These are phyloP conservation scores for Pseudomyrmex sp. DNA, from an alignment of 1,140 invertebrate genomes.

Conservation along the genomic window DNA sequence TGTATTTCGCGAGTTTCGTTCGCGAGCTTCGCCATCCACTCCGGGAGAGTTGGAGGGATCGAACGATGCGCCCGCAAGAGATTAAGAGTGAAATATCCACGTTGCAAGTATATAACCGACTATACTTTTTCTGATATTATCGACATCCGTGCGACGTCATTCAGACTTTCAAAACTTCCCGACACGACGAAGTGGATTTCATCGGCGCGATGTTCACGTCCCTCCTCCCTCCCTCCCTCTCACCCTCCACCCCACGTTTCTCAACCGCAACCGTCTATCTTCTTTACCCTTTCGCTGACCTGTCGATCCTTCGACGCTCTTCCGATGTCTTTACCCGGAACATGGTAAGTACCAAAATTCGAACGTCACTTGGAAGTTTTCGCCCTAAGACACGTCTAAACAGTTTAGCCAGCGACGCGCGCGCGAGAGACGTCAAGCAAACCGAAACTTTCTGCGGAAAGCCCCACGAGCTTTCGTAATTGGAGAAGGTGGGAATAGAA, in stretches of 20 bases:
- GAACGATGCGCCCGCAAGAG: background rate
- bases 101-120: no score
- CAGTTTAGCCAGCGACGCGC: slow-evolving; percentile 53
- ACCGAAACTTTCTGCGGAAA: slow-evolving; percentile 56
- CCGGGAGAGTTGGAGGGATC: background rate
- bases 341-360: slow-evolving; percentile 56
- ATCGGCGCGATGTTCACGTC: background rate
- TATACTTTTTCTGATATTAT: background rate
- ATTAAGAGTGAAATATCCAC: background rate
- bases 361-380: slow-evolving; percentile 55
- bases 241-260: background rate
- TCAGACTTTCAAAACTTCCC: background rate
- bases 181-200: slow-evolving; percentile 13
- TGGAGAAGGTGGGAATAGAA: slow-evolving; percentile 24
- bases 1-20: background rate
- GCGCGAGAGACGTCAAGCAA: slow-evolving; percentile 48
- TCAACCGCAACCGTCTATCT: background rate
- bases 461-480: slow-evolving; percentile 54
- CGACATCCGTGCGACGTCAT: no score
- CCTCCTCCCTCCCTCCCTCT: no score
- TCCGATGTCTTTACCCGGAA: slow-evolving; percentile 19
- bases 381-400: slow-evolving; percentile 52
- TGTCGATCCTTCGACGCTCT: slow-evolving; percentile 43
- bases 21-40: background rate
- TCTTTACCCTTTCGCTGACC: slow-evolving; percentile 8